Evolutionary conservation across 30 jellyfish, hydroid and myxozoan species (phyloP).

Genomic region (Nemopilema nomurai): DNA sequence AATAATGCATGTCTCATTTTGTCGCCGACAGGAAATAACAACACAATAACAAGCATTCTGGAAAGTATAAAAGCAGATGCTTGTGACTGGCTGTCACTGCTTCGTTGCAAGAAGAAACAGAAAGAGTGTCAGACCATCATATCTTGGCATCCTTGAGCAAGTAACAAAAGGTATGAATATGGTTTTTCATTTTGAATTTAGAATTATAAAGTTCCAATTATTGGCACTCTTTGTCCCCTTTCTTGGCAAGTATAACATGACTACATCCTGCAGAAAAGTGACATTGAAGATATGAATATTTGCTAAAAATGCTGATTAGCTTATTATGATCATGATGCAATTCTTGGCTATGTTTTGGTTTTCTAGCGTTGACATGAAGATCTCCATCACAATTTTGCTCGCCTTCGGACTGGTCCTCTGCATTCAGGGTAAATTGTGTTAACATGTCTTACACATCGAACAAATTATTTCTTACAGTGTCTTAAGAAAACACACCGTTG

Average conservation of each 20-base stretch:
- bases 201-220: no score
- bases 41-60: neutral
- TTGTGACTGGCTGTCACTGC: neutral
- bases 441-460: neutral
- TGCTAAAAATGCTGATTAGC: no score
- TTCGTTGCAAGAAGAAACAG: neutral
- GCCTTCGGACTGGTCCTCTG: slow-evolving; percentile 21
- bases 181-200: no score
- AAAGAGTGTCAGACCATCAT: no score
- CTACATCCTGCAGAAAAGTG: no score
- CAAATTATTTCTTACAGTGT: no score
- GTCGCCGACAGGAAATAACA: neutral
- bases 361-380: neutral
- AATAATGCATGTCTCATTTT: neutral
- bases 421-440: slow-evolving; percentile 22
- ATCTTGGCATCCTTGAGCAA: no score
- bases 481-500: no score
- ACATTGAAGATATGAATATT: no score
- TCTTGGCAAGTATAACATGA: no score
- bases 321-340: neutral
- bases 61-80: neutral
- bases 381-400: neutral
- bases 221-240: no score
- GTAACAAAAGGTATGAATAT: no score
- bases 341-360: neutral